Base-by-base conservation (phyloP, 2,888 invertebrate genomes). In the Eupithecia tripunctaria region DNA sequence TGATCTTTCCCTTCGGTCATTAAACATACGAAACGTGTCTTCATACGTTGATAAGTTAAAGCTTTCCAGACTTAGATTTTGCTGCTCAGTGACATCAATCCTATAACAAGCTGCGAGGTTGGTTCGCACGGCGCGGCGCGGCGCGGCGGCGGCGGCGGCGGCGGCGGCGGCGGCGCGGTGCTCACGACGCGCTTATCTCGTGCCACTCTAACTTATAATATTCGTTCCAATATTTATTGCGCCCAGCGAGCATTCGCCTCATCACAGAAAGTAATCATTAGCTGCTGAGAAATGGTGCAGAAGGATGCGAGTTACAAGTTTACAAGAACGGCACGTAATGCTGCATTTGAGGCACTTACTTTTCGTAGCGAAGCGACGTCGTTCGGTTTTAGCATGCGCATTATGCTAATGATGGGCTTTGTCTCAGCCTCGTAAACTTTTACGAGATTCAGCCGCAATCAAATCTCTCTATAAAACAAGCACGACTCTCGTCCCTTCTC, bases 391-490 rank as follows among this genome's bases (percentile, higher is more conserved):
- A 8, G 14, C 67, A 36, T 2, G 36, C 56, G 59, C 67, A 67
- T 67, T 67, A 67, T 59, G 67, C 59, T 67, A 76, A 77, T 67
- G 29, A 29, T 43, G 27, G 47, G 74, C 68, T 67, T 67, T 56
- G 67, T 56, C 51, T 38, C 67, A 71, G 15, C 63, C 66, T 76
- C 73, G 68, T 69, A 71, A 75, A 72, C 70, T 73, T 75, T 66
- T 68, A 67, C 75, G 74, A 73, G 75, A 72, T 75, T 72, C 71
- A 75, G 47, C 32, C 43, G 29, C 15, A 56, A 59, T 66, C 21
- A 70, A 60, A 70, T 43, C 18, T 43, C 59, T 59, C 65, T 12
- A 60, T 32, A 68, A 41, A 41, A 32, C 2, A 29, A 64, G 68
- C 70, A 74, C 73, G 67, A 74, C 66, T 68, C 51, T 29, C n/a